A percentile compares a stretch with the other conserved stretches of the same genome.
These are phyloP conservation scores for Philaethria dido DNA, from an alignment of 2,888 invertebrate species.

Conservation along the genomic window DNA sequence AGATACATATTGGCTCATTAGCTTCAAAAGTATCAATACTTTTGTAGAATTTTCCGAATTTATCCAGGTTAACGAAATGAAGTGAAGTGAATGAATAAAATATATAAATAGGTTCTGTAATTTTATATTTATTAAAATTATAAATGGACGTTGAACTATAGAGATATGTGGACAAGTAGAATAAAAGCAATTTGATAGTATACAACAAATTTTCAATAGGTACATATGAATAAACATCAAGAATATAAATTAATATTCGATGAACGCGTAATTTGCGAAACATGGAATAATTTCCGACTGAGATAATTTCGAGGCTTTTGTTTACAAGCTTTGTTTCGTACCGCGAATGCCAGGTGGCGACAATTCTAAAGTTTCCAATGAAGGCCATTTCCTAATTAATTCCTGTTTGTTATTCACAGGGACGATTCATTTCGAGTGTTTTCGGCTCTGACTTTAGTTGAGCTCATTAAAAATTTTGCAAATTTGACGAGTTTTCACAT, in stretches of 20 bases:
- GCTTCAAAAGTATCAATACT: background rate
- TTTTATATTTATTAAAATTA: background rate
- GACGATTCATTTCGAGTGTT: conserved; percentile 55
- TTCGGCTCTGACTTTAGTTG: conserved; percentile 44
- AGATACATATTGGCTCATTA: too few species aligned
- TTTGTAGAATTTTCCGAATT: background rate
- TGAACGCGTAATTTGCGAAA: conserved; percentile 55
- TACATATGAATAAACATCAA: conserved; percentile 30
- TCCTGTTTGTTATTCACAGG: conserved; percentile 58
- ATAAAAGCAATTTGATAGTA: conserved; percentile 20
- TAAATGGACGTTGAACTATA: background rate
- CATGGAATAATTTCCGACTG: conserved; percentile 51
- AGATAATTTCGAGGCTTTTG: conserved; percentile 56
- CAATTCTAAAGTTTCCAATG: conserved; percentile 64
- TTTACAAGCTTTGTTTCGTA: conserved; percentile 54
- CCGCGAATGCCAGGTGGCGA: conserved; percentile 62
- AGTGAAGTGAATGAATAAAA: background rate
- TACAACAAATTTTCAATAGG: conserved; percentile 24
- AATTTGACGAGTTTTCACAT: conserved; percentile 32
- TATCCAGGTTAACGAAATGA: background rate
- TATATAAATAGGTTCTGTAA: background rate
- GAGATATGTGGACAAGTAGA: background rate
- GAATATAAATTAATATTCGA: conserved; percentile 54
- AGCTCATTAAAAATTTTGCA: conserved; percentile 63
- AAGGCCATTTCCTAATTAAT: conserved; percentile 63